Evolutionary conservation across 1,140 invertebrate species (phyloP), one percentile per base, ranked within the genome.

Genomic region (Cardiocondyla obscurior): DNA sequence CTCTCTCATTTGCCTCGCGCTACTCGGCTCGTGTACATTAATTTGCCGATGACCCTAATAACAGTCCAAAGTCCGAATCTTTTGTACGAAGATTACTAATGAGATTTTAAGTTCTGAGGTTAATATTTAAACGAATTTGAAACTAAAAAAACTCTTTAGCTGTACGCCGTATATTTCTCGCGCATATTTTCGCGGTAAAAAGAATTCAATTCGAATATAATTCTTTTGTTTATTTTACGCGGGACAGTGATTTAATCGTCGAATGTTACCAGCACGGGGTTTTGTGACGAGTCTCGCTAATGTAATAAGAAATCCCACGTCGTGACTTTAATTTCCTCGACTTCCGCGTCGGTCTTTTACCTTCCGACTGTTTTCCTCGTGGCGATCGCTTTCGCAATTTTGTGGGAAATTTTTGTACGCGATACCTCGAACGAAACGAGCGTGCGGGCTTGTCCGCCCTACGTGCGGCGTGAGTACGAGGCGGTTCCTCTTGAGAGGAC

Each of bases 371-470:
- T 19, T 67, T 12, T 6, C 16, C 7, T 2, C 36, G 64, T n/a
- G 36, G 16, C 22, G 33, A 2, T 49, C n/a, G 5, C 12, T 19
- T 30, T 77, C 39, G 10, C 5, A 19, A 58, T 51, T 36, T 64
- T 55, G 19, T 46, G 69, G 28, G 36, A n/a, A 44, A 83, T 70
- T 83, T 36, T n/a, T 30, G 10, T 49, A 19, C 33, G 39, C 12
- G 72, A 58, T 36, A 72, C 72, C 51, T 12, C 51, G 25, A n/a
- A 73, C 22, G 22, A 70, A 58, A 74, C 65, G 60, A 67, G 39
- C 19, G 33, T 83, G 84, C 77, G 62, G 83, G 82, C 84, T n/a
- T 88, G 89, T 90, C 89, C 89, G 89, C 87, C 89, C 84, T 81
- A 74, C 65, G 44, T 44, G 53, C 60, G 79, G 73, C 74, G 73